Percentiles rank a stretch among this genome's conserved stretches.
Conservation (phyloP, 1,140 invertebrate genomes). For the Scaptomyza pallida region DNA sequence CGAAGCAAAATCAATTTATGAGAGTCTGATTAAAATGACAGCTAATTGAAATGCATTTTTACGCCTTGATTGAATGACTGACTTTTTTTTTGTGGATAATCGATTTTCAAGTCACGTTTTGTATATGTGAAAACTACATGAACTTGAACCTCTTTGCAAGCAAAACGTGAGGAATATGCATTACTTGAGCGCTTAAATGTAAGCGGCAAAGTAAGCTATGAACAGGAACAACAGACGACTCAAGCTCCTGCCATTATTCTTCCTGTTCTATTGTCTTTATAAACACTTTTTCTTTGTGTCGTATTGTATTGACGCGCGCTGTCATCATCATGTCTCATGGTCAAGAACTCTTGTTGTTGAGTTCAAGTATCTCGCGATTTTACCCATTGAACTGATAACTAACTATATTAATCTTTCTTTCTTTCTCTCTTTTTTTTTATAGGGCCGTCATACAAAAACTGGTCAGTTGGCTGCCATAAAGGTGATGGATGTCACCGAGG, state of each 20-base stretch:
- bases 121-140: neutral
- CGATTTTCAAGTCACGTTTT: slow-evolving; percentile 32
- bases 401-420: no score
- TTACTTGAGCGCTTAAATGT: no score
- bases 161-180: no score
- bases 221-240: no score
- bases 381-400: slow-evolving; percentile 32
- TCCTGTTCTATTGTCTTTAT: slow-evolving; percentile 57
- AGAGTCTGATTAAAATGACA: slow-evolving; percentile 60
- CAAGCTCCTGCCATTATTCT: slow-evolving; percentile 2
- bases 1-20: slow-evolving; percentile 64
- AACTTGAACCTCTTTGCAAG: neutral
- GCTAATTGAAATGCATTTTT: slow-evolving; percentile 68
- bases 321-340: slow-evolving; percentile 33
- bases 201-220: no score
- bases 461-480: slow-evolving; percentile 99
- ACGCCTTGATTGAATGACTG: slow-evolving; percentile 36
- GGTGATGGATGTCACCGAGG: slow-evolving; percentile 99
- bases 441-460: slow-evolving; percentile 99
- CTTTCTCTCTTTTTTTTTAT: slow-evolving; percentile 53
- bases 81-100: neutral
- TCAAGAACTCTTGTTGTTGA: slow-evolving; percentile 24
- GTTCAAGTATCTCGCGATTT: slow-evolving; percentile 37
- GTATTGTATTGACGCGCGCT: slow-evolving; percentile 62
- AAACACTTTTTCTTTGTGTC: slow-evolving; percentile 47